These are phyloP conservation scores for Leptinotarsa peninsularis DNA, from an alignment of 2,888 invertebrate genomes.

Conservation along the genomic window DNA sequence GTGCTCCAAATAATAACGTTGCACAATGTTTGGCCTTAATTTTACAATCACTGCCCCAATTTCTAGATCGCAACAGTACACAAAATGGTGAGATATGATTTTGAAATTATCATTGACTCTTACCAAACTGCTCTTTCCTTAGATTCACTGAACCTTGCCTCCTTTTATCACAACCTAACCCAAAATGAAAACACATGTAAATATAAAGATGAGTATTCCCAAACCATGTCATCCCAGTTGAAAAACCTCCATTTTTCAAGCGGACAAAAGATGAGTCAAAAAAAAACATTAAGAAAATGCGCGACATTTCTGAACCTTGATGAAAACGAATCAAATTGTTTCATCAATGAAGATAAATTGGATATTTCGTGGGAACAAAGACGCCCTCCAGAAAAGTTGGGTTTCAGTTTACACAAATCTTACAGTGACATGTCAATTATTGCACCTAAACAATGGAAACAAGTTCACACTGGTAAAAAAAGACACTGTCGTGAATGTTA, in stretches of 20 bases:
- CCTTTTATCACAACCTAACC: slow-evolving; percentile 27
- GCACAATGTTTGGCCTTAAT: slow-evolving; percentile 74
- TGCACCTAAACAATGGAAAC: slow-evolving; percentile 32
- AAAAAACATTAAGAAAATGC: slow-evolving; percentile 16
- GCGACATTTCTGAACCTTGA: background rate
- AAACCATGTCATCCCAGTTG: slow-evolving; percentile 4
- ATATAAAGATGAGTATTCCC: slow-evolving; percentile 21
- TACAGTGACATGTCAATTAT: slow-evolving; percentile 56
- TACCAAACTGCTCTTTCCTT: slow-evolving; percentile 16
- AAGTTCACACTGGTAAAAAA: slow-evolving; percentile 11
- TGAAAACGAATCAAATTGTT: slow-evolving; percentile 19
- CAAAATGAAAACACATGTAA: slow-evolving; percentile 26
- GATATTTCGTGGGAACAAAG: slow-evolving; percentile 17
- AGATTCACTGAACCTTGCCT: slow-evolving; percentile 31
- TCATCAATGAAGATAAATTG: slow-evolving; percentile 39
- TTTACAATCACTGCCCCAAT: slow-evolving; percentile 54
- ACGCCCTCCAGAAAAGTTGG: slow-evolving; percentile 36
- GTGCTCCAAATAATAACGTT: slow-evolving; percentile 72
- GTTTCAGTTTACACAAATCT: slow-evolving; percentile 55
- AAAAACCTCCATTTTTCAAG: background rate
- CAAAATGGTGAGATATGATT: slow-evolving; percentile 45
- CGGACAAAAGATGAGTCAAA: background rate
- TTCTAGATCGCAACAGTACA: slow-evolving; percentile 30
- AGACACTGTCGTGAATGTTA: slow-evolving; percentile 47
- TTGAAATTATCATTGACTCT: background rate